Evolutionary conservation across 2,113 vertebrate genomes (phyloP).

Genomic region (Spea multiplicata): DNA sequence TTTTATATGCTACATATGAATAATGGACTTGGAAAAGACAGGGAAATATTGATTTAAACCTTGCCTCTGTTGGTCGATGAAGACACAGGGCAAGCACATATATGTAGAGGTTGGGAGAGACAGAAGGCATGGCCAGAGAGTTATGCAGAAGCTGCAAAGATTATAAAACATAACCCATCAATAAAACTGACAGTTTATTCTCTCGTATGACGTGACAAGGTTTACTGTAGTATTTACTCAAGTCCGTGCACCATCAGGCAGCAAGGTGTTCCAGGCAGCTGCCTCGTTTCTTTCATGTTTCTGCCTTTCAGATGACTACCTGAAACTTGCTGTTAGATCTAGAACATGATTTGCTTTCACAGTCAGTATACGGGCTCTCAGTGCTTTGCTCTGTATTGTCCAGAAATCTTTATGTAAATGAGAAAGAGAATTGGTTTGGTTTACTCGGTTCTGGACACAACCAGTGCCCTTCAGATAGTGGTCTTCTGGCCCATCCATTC

Average conservation of each 20-base stretch:
- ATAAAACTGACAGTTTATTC: not conserved
- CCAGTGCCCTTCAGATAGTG: not conserved
- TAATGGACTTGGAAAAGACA: conserved; percentile 6
- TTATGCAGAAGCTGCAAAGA: not conserved
- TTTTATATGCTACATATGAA: conserved; percentile 2
- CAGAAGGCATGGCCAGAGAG: not conserved
- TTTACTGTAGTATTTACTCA: not conserved
- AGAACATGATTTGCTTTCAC: conserved; percentile 6
- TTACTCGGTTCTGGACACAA: not conserved
- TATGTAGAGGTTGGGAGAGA: not conserved
- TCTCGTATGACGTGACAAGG: not conserved
- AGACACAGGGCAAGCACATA: not conserved
- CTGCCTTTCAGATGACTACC: not conserved
- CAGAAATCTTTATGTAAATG: not conserved
- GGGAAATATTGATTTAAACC: not conserved
- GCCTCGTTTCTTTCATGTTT: not conserved
- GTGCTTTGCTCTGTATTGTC: not conserved
- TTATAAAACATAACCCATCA: not conserved
- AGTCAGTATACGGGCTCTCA: not conserved
- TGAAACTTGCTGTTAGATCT: not conserved
- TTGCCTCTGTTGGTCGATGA: not conserved
- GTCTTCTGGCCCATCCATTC: not conserved
- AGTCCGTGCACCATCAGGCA: not conserved
- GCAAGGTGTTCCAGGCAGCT: not conserved
- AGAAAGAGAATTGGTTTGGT: too few species aligned